Evolutionary conservation across 2,888 invertebrate genomes (phyloP), one percentile per base, ranked within the genome.

Genomic region (Zeuzera pyrina): DNA sequence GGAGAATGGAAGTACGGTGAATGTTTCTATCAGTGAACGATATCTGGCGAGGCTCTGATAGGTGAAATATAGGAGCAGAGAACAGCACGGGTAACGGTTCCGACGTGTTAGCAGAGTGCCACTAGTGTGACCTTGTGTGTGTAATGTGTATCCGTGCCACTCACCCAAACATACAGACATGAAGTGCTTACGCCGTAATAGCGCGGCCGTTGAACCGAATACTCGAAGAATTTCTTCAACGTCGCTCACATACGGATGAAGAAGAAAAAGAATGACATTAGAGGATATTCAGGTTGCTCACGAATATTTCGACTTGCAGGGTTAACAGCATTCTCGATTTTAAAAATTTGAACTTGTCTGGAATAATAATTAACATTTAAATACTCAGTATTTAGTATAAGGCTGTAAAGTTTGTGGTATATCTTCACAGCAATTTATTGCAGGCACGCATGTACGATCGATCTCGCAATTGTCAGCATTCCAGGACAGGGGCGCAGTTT

Each of bases 201-300:
- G 65, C 58, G 73, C 78, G 81, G 81, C 76, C 79, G 66, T 81
- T 81, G 81, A 83, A 81, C 81, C 78, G 77, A 73, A 74, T 70
- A 74, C 77, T 65, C 56, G 60, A 79, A 79, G 81, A 81, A 83
- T 83, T 81, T 83, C 83, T 83, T 79, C 71, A 72, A 63, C 58
- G 60, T 56, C 63, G 60, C 61, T 12, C 25, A 58, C 60, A 63
- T 61, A 47, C 51, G 50, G 48, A 67, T 61, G 66, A 62, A 64
- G 70, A 61, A 63, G 66, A 65, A 67, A 62, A 69, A 61, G 71
- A 70, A 69, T 67, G n/a, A n/a, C n/a, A n/a, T n/a, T n/a, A n/a
- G n/a, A n/a, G n/a, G n/a, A n/a, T n/a, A n/a, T n/a, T n/a, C n/a
- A n/a, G n/a, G n/a, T n/a, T n/a, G n/a, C n/a, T n/a, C n/a, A n/a